A percentile compares a stretch with the other conserved stretches of the same genome.
Evolutionary conservation across 35 echinoderm and acorn worm species (phyloP).

Genomic region (Ptychodera flava): DNA sequence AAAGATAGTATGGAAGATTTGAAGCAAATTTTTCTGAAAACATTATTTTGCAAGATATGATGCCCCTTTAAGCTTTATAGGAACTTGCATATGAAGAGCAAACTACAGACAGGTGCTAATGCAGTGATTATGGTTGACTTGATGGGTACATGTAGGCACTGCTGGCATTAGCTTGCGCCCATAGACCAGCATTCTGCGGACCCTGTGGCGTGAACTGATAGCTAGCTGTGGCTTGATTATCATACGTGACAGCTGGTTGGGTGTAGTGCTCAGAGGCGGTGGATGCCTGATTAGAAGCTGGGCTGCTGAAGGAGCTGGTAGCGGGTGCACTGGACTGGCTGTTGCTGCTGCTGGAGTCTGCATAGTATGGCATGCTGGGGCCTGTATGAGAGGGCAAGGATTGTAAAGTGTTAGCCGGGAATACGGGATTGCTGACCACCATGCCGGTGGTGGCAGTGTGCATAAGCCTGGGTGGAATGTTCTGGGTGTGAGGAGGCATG

Average conservation of each 20-base stretch:
- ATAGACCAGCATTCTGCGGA: neutral
- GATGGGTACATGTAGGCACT: neutral
- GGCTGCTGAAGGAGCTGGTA: neutral
- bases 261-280: neutral
- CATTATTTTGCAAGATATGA: neutral
- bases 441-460: neutral
- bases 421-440: neutral
- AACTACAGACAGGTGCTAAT: neutral
- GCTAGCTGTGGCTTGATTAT: neutral
- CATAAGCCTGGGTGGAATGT: neutral
- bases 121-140: neutral
- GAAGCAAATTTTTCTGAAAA: neutral
- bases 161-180: neutral
- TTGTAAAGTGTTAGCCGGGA: neutral
- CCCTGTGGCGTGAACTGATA: neutral
- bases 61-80: neutral
- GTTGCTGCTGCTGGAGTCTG: neutral
- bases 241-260: neutral
- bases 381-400: neutral
- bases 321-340: neutral
- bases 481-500: neutral
- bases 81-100: neutral
- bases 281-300: neutral
- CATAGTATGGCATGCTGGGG: neutral
- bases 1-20: neutral